These are phyloP conservation scores for Acromyrmex echinatior DNA, from an alignment of 1,140 invertebrate genomes.

Conservation along the genomic window DNA sequence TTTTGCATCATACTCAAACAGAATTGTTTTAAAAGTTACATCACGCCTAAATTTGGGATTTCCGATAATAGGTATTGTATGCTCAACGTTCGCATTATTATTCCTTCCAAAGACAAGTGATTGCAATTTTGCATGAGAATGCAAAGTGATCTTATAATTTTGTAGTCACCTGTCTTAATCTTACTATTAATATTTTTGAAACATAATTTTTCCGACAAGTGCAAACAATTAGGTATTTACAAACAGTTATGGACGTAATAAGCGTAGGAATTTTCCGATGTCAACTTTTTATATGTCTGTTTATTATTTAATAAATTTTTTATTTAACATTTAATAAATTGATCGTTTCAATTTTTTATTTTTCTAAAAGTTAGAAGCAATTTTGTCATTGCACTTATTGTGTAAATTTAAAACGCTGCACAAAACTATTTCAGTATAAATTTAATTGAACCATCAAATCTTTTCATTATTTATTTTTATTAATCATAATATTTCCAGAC, in stretches of 20 bases:
- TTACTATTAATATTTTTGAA: not conserved
- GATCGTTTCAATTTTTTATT: not conserved
- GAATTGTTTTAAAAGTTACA: conserved; percentile 20
- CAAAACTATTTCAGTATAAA: conserved; percentile 11
- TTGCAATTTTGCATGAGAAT: not conserved
- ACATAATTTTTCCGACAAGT: not conserved
- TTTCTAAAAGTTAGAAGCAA: not conserved
- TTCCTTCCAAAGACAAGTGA: not conserved
- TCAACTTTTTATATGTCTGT: not conserved
- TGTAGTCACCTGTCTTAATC: not conserved
- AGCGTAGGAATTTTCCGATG: not conserved
- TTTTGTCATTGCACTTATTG: not conserved
- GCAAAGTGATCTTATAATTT: conserved; percentile 10
- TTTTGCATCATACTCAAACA: not conserved
- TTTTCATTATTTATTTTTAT: not conserved
- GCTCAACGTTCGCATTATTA: not conserved
- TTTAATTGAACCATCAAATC: not conserved
- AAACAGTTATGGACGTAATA: not conserved
- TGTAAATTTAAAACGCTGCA: not conserved
- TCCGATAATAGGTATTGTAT: not conserved
- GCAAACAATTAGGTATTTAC: not conserved
- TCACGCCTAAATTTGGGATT: conserved; percentile 30
- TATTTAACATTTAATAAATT: not conserved
- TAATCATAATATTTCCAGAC: not conserved
- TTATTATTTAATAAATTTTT: too few relatives aligned